Evolutionary conservation across 1,140 invertebrate genomes (phyloP).

Genomic region (Drosophila nigromelanica): DNA sequence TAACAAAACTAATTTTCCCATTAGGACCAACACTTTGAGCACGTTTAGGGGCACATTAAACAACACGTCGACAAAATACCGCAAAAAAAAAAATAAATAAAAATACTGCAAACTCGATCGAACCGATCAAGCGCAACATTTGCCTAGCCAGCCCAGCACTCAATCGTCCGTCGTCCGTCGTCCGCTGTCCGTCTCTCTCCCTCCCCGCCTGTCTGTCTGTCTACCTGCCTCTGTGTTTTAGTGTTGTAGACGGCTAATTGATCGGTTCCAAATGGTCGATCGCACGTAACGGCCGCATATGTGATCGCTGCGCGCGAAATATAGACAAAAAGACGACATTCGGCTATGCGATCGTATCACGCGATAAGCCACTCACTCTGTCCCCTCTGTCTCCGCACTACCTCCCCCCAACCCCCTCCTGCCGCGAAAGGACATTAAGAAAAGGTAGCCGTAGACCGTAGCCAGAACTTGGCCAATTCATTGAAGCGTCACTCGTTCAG

Average conservation of each 20-base stretch:
- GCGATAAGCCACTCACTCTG: slow-evolving; percentile 65
- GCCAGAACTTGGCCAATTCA: slow-evolving; percentile 28
- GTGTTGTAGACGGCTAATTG: slow-evolving; percentile 58
- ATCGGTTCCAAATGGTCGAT: slow-evolving; percentile 79
- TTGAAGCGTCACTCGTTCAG: slow-evolving; percentile 52
- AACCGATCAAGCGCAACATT: slow-evolving; percentile 55
- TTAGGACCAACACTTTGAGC: slow-evolving; percentile 65
- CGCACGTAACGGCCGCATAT: slow-evolving; percentile 66
- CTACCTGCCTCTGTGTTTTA: neutral
- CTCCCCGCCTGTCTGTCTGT: neutral
- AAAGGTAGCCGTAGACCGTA: slow-evolving; percentile 42
- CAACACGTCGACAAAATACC: slow-evolving; percentile 39
- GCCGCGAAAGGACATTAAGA: slow-evolving; percentile 52
- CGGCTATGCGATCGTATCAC: slow-evolving; percentile 77
- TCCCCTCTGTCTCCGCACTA: neutral
- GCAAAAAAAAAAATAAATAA: slow-evolving; percentile 21
- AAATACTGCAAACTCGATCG: slow-evolving; percentile 21
- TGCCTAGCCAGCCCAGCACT: slow-evolving; percentile 19
- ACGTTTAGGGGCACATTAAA: slow-evolving; percentile 32
- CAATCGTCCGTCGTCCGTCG: too few species aligned
- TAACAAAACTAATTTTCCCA: slow-evolving; percentile 75
- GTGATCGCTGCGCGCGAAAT: slow-evolving; percentile 58
- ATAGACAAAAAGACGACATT: slow-evolving; percentile 70
- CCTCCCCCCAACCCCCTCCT: too few species aligned
- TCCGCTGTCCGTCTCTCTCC: neutral